Evolutionary conservation across 2,888 invertebrate species (phyloP).

Genomic region (Embidobia sp.): DNA sequence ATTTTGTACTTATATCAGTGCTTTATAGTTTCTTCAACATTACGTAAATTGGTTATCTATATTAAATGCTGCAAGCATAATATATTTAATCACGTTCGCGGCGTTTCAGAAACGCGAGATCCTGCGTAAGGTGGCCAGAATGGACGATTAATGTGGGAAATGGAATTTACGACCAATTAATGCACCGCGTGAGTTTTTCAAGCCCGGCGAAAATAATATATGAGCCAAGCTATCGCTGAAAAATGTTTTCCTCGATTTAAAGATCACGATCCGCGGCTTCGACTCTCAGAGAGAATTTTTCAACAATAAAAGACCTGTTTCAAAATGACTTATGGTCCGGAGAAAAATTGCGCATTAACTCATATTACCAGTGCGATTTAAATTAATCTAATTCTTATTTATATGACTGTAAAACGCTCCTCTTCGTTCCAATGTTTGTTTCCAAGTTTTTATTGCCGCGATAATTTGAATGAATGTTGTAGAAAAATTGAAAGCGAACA

Average conservation of each 20-base stretch:
- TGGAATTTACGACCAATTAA: slow-evolving; percentile 77
- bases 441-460: no score
- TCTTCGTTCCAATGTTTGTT: no score
- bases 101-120: slow-evolving; percentile 31
- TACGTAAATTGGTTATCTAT: slow-evolving; percentile 39
- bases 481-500: no score
- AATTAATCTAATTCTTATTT: not conserved
- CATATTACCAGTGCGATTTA: slow-evolving; percentile 8
- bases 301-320: slow-evolving; percentile 28
- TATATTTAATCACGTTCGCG: slow-evolving; percentile 45
- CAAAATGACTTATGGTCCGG: slow-evolving; percentile 22
- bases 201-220: slow-evolving; percentile 68
- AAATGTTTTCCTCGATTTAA: slow-evolving; percentile 49
- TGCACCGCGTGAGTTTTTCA: slow-evolving; percentile 69
- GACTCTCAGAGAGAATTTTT: slow-evolving; percentile 12
- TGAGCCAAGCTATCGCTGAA: slow-evolving; percentile 62
- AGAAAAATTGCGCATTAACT: slow-evolving; percentile 23
- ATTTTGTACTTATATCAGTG: no score
- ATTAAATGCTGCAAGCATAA: slow-evolving; percentile 30
- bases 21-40: slow-evolving; percentile 31
- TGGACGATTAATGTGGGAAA: slow-evolving; percentile 74
- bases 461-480: no score
- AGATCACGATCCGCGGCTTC: slow-evolving; percentile 31
- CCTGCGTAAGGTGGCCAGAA: slow-evolving; percentile 73
- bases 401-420: not conserved